Conservation (phyloP, 1,140 invertebrate species). For the Homarus americanus region DNA sequence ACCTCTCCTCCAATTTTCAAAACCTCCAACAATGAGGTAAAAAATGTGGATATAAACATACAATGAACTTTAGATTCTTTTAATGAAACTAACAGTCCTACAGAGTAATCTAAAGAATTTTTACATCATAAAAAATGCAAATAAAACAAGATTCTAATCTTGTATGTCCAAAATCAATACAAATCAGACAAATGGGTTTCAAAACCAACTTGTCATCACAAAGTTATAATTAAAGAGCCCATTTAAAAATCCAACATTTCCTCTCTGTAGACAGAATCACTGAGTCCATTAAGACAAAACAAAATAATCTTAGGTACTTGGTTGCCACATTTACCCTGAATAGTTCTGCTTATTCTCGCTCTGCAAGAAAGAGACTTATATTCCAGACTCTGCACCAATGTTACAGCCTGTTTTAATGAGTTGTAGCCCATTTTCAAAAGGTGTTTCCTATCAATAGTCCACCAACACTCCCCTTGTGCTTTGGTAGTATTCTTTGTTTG, state of each 20-base stretch:
- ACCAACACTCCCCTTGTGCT: background rate
- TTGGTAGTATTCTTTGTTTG: background rate
- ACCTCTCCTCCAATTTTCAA: slow-evolving; percentile 56
- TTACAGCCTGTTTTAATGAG: slow-evolving; percentile 4
- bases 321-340: slow-evolving; percentile 64
- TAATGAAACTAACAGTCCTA: slow-evolving; percentile 72
- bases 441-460: background rate
- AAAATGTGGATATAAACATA: slow-evolving; percentile 69
- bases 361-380: slow-evolving; percentile 20
- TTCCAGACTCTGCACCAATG: slow-evolving; percentile 33
- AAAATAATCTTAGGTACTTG: slow-evolving; percentile 58
- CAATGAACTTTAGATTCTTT: slow-evolving; percentile 68
- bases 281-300: slow-evolving; percentile 24
- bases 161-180: slow-evolving; percentile 55
- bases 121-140: slow-evolving; percentile 71
- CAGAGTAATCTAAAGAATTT: slow-evolving; percentile 66
- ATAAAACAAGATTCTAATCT: slow-evolving; percentile 62
- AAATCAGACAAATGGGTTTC: slow-evolving; percentile 54
- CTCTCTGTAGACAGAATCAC: slow-evolving; percentile 25
- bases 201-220: slow-evolving; percentile 31
- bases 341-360: slow-evolving; percentile 51
- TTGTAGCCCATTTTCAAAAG: background rate
- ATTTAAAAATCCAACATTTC: slow-evolving; percentile 47
- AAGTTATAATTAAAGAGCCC: slow-evolving; percentile 44
- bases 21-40: slow-evolving; percentile 67